These are phyloP conservation scores for Ploceus nigricollis DNA, from an alignment of 2,113 vertebrate species.

Conservation along the genomic window DNA sequence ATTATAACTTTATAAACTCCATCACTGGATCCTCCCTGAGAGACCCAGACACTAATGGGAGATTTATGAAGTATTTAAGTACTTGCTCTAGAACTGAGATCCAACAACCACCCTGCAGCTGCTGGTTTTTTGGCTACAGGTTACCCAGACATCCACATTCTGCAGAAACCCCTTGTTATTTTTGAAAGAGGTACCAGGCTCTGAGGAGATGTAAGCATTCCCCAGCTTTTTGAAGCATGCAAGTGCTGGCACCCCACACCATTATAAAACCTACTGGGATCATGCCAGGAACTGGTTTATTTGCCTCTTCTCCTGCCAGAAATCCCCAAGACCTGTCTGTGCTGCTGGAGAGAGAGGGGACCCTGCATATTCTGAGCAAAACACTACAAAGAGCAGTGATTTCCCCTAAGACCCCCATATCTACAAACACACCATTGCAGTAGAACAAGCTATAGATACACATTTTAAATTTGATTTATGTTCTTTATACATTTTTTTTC, in stretches of 20 bases:
- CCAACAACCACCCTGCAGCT: not conserved
- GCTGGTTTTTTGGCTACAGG: not conserved
- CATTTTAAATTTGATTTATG: not conserved
- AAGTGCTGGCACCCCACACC: not conserved
- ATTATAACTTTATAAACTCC: slow-evolving; percentile 18
- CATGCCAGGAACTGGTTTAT: not conserved
- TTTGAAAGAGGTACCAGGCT: not conserved
- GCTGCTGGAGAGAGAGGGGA: not conserved
- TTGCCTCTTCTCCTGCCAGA: not conserved
- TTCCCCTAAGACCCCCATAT: not conserved
- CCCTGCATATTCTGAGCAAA: not conserved
- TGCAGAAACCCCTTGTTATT: not conserved
- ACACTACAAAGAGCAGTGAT: not conserved
- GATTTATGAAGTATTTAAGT: slow-evolving; percentile 44
- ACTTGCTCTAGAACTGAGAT: not conserved
- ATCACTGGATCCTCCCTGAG: slow-evolving; percentile 9
- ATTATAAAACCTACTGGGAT: not conserved
- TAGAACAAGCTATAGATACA: accelerated
- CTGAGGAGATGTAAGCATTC: not conserved
- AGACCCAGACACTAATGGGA: slow-evolving; percentile 7
- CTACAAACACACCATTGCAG: not conserved
- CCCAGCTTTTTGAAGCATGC: not conserved
- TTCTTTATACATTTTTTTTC: not conserved
- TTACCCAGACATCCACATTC: not conserved
- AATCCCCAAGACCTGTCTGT: not conserved